Evolutionary conservation across 2,113 vertebrate genomes (phyloP).

Genomic region (Labrus mixtus): DNA sequence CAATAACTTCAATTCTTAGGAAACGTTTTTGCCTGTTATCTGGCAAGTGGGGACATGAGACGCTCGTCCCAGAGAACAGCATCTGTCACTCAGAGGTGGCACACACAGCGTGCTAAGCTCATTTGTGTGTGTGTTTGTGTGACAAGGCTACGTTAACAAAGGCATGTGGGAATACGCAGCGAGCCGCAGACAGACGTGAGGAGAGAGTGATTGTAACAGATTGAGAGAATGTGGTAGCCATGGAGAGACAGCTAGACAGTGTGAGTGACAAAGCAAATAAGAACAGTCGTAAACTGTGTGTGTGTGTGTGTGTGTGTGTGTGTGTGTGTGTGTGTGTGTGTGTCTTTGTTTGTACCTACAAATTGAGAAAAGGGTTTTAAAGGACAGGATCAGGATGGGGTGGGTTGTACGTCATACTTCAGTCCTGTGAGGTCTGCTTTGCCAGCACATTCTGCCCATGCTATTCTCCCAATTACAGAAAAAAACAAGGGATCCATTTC

Average conservation of each 20-base stretch:
- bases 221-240: conserved; percentile 64
- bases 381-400: conserved; percentile 3
- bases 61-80: conserved; percentile 66
- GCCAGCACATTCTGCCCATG: conserved; percentile 58
- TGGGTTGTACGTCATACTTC: conserved; percentile 47
- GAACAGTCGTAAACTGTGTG: conserved; percentile 4
- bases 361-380: conserved; percentile 62
- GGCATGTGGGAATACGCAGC: conserved; percentile 71
- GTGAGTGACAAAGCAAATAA: conserved; percentile 46
- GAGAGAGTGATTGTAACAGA: conserved; percentile 75
- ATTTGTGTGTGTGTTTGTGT: conserved; percentile 35
- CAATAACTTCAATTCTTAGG: conserved; percentile 1
- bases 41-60: conserved; percentile 64
- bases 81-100: conserved; percentile 67
- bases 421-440: conserved; percentile 68
- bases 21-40: conserved; percentile 35
- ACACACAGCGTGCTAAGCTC: conserved; percentile 23
- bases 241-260: conserved; percentile 36
- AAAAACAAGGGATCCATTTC: conserved; percentile 59
- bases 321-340: conserved; percentile 9
- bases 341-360: conserved; percentile 5
- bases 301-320: conserved; percentile 2
- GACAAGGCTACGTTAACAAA: conserved; percentile 73
- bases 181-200: conserved; percentile 59
- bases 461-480: no score